Base-by-base conservation (phyloP, 2,888 invertebrate genomes). In the Heterodera filipjevi region DNA sequence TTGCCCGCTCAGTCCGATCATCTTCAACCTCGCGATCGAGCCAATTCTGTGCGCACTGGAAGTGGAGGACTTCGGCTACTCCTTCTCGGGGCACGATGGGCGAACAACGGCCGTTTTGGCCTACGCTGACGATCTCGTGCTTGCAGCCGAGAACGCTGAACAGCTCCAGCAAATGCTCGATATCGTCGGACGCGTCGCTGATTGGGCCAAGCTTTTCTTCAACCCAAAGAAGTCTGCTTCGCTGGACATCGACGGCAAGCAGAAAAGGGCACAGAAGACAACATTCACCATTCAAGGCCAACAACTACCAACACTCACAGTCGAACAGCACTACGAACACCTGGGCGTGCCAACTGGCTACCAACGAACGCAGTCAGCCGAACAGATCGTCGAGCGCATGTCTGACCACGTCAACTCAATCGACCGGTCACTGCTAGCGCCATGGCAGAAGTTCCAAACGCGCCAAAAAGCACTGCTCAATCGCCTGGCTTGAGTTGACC, bases 401-500 rank as follows among this genome's bases (percentile, higher is more conserved):
- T 5, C 6, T 5, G 27, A 71, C 1, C 66, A 81, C 19, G 46
- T 78, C 0, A 19, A 66, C 44, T 32, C 5, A 8, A 46, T 81
- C 53, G 75, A 77, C 53, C 3, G 49, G 0, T 74, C 74, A 1
- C 44, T 73, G 10, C 72, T 81, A 3, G 77, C 77, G 0, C 81
- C 81, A 8, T 81, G 81, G 81, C 81, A 81, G 66, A 81, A 80
- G 33, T 16, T 68, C 82, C 10, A 39, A 78, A 10, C 32, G 44
- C 3, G 10, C 35, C 5, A 66, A 74, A 2, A 19, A 46, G 22
- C 46, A 32, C 3, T 32, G 87, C 10, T 84, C 83, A 22, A 82
- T 90, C 0, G 88, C 89, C 5, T 90, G 89, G 88, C 79, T 90
- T 66, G 89, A 90, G 77, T 80, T 90, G 5, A 78, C 87, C 19